Conservation (phyloP, 2,113 vertebrate species). For the Cephalopterus ornatus region DNA sequence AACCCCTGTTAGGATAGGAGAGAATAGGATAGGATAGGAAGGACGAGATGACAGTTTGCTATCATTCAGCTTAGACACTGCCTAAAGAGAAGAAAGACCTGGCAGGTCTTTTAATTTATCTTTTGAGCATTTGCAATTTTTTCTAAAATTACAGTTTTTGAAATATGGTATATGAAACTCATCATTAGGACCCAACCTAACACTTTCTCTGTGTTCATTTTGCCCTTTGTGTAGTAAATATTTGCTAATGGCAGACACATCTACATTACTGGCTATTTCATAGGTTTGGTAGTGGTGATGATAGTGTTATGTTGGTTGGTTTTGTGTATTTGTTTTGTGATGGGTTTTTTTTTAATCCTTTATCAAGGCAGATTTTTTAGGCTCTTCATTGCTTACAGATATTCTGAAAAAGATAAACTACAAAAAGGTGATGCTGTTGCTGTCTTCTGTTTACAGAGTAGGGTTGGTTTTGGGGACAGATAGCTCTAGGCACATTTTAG, state of each 20-base stretch:
- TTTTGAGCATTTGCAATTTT: neutral
- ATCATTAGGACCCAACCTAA: neutral
- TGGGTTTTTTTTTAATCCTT: rapidly evolving
- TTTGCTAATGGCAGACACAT: neutral
- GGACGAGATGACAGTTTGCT: neutral
- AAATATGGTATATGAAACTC: neutral
- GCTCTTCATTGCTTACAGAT: neutral
- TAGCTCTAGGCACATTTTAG: neutral
- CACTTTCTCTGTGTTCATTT: neutral
- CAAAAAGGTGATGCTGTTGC: neutral
- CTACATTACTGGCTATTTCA: neutral
- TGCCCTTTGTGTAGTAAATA: neutral
- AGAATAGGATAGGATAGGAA: neutral
- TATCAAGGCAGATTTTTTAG: neutral
- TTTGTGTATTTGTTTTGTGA: neutral
- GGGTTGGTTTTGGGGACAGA: neutral
- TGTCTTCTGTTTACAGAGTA: neutral
- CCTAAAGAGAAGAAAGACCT: neutral
- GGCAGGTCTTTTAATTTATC: neutral
- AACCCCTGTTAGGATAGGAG: neutral
- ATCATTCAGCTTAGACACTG: neutral
- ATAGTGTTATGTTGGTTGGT: rapidly evolving
- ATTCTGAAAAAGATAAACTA: neutral
- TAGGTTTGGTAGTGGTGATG: neutral
- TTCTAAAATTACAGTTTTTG: neutral